phyloP scores from a whole-genome alignment of 2,797 vertebrate species.

The Microchirus variegatus region DNA sequence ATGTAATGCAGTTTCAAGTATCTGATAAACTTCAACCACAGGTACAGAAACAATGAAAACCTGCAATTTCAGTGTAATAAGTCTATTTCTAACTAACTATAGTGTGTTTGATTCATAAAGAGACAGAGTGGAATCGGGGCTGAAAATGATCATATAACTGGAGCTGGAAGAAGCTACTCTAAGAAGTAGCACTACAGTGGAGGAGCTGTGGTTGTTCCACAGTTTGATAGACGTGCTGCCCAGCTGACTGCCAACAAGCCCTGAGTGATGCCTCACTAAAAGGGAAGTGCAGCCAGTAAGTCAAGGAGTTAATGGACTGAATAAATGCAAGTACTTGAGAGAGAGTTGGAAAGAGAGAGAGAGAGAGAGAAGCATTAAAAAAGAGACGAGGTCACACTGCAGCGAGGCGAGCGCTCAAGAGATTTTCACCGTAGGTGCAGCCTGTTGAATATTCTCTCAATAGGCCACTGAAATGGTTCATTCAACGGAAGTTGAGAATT shows the following conservation, averaged over 20 bases:
- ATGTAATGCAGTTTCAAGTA: neutral
- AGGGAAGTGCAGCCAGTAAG: constrained; percentile 24
- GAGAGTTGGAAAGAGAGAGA: constrained; percentile 3
- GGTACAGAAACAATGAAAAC: neutral
- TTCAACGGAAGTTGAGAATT: no score
- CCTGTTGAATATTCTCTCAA: constrained; percentile 21
- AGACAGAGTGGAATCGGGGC: neutral
- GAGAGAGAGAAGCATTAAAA: constrained; percentile 12
- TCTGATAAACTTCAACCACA: neutral
- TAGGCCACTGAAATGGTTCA: no score
- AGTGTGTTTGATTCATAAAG: neutral
- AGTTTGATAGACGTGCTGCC: constrained; percentile 20
- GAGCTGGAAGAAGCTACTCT: neutral
- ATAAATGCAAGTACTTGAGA: constrained; percentile 27
- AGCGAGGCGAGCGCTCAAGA: constrained; percentile 8
- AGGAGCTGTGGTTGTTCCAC: constrained; percentile 1
- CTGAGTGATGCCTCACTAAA: constrained; percentile 39
- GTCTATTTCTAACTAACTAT: neutral
- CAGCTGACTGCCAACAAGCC: constrained; percentile 32
- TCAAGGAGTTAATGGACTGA: constrained; percentile 42
- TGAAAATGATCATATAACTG: neutral
- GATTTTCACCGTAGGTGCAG: constrained; percentile 19
- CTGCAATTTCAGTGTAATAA: neutral
- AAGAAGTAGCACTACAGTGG: neutral
- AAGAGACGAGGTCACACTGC: constrained; percentile 15